Percentiles rank a stretch among this genome's conserved stretches.
Conservation (phyloP, 2,797 vertebrate genomes). For the Hippoglossus hippoglossus region DNA sequence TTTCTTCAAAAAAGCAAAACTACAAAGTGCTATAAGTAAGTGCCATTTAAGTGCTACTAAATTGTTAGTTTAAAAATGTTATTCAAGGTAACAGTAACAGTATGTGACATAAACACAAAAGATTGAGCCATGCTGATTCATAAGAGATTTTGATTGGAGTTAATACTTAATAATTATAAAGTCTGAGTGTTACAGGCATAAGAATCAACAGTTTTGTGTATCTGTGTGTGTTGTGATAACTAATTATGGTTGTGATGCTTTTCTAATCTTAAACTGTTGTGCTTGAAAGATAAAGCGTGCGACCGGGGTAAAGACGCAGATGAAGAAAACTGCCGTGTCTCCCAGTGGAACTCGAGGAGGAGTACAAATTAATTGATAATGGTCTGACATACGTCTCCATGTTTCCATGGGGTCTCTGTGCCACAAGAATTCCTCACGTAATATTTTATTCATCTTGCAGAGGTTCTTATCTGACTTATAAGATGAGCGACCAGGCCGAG, state of each 20-base stretch:
- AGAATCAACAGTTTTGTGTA: not conserved
- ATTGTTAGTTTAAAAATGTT: no score
- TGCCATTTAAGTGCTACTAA: no score
- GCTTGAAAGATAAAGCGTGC: conserved; percentile 7
- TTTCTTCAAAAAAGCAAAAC: no score
- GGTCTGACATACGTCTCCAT: conserved; percentile 2
- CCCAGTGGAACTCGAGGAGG: not conserved
- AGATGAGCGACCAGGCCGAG: conserved; percentile 59
- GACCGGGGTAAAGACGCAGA: conserved; percentile 3
- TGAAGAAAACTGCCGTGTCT: conserved; percentile 7
- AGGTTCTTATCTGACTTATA: conserved; percentile 48
- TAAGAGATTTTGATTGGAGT: not conserved
- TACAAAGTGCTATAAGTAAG: no score
- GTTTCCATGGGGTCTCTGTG: not conserved
- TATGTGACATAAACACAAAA: not conserved
- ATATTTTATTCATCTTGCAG: conserved; percentile 53
- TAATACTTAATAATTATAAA: not conserved
- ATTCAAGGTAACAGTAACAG: no score
- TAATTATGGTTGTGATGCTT: conserved; percentile 3
- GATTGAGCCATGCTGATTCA: not conserved
- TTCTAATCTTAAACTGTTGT: conserved; percentile 1
- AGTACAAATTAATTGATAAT: conserved; percentile 18
- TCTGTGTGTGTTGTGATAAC: not conserved
- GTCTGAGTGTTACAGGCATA: not conserved
- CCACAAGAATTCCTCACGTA: conserved; percentile 20